These are phyloP conservation scores for Malacoctenus gilli DNA, from an alignment of 2,797 vertebrate genomes.

Conservation along the genomic window DNA sequence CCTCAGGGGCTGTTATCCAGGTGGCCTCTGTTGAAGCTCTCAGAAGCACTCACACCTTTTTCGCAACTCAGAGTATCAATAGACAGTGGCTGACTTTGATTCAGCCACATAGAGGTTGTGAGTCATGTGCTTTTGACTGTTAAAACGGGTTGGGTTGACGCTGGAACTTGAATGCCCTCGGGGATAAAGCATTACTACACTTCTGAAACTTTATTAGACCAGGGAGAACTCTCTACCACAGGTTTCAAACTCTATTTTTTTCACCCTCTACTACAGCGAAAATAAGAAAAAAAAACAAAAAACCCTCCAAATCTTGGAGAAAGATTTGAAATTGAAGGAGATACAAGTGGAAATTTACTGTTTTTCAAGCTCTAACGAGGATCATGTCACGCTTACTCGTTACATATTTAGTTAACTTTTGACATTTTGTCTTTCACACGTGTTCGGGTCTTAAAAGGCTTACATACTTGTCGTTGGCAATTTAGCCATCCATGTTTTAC, in stretches of 20 bases:
- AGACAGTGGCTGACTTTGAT: constrained; percentile 80
- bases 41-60: constrained; percentile 77
- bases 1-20: constrained; percentile 80
- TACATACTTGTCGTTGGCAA: constrained; percentile 4
- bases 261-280: constrained; percentile 2
- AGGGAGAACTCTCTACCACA: constrained; percentile 43
- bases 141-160: constrained; percentile 77
- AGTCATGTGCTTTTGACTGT: constrained; percentile 80
- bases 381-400: neutral
- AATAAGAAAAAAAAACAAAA: neutral
- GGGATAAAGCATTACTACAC: constrained; percentile 76
- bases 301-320: constrained; percentile 7
- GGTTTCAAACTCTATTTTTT: constrained; percentile 30
- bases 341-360: constrained; percentile 22
- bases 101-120: constrained; percentile 77
- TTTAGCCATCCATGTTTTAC: constrained; percentile 23
- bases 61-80: constrained; percentile 73
- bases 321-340: constrained; percentile 18
- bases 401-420: neutral
- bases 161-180: constrained; percentile 82
- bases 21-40: constrained; percentile 79
- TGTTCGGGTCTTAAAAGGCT: neutral
- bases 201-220: constrained; percentile 68
- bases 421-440: neutral
- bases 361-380: neutral